Base-by-base conservation (phyloP, 2,113 vertebrate species). In the Rutilus rutilus region DNA sequence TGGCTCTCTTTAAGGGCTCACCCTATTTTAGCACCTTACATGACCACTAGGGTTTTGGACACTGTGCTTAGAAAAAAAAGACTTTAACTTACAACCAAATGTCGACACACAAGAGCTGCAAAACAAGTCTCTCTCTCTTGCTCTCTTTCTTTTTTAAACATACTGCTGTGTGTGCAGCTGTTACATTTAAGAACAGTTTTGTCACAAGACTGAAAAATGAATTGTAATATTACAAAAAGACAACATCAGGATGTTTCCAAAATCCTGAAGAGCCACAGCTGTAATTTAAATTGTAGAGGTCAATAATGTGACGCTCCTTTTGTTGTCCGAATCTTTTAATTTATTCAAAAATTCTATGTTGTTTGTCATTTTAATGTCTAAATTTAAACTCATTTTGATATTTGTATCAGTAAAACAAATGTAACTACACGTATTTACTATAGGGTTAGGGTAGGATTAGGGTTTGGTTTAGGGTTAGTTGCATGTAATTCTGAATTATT, bases 1-100 rank as follows among this genome's bases (percentile, higher is more conserved):
- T 87, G 82, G 54, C 67, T 87, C 67, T 80, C 77, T 87, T 71
- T 74, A 60, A 84, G 67, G 86, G 57, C 69, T 84, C 82, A 81
- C 76, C 65, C 54, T 78, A 80, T 84, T 87, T 84, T 36, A 74
- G 77, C 57, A 74, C 65, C 19, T 59, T 36, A 59, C 54, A 45
- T 86, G 65, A 86, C 77, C 78, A 80, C 25, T 59, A 33, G 30
- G 52, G 77, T 59, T 69, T 80, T 69, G 67, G 65, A 81, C 78
- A 64, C 21, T 73, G 64, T 19, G 5, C 27, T 30, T 36, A 54
- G n/a, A n/a, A 57, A 52, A 52, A 59, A 39, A n/a, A 59, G 15
- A 21, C 4, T 77, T 2, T 39, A 71, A 39, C 6, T 59, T 19
- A 21, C 23, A 2, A 25, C 57, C 57, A 64, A 45, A 80, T 45